Evolutionary conservation across 1,140 invertebrate species (phyloP).

Genomic region (Drosophila varians): DNA sequence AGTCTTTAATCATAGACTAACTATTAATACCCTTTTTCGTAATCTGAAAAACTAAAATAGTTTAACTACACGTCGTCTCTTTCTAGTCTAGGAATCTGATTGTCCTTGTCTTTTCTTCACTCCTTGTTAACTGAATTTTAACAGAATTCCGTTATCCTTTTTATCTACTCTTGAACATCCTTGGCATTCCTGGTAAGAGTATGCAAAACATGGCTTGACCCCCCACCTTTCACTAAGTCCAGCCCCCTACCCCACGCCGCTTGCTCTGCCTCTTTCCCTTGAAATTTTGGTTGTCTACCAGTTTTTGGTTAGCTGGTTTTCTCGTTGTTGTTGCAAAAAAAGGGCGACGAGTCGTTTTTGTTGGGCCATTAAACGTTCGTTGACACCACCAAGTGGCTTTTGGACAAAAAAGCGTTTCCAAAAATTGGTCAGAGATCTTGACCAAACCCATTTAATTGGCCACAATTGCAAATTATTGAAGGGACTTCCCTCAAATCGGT

Average conservation of each 20-base stretch:
- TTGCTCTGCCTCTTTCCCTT: constrained; percentile 26
- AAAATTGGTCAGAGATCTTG: constrained; percentile 17
- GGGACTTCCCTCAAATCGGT: not conserved
- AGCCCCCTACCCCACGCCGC: not conserved
- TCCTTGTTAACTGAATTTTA: too few relatives aligned
- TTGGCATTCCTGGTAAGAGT: not conserved
- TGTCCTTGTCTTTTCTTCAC: too few relatives aligned
- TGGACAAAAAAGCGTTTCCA: constrained; percentile 11
- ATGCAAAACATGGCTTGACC: constrained; percentile 3
- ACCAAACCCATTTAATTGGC: not conserved
- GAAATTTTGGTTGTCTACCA: constrained; percentile 40
- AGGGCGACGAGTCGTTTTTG: constrained; percentile 35
- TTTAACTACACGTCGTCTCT: too few relatives aligned
- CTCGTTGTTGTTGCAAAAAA: constrained; percentile 13
- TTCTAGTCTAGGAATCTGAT: too few relatives aligned
- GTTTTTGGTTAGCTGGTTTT: constrained; percentile 22
- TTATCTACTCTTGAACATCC: not conserved
- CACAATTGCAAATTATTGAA: constrained; percentile 13
- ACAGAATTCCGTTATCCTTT: too few relatives aligned
- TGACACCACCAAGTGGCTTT: constrained; percentile 14
- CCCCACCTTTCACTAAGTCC: constrained; percentile 9
- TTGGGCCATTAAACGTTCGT: constrained; percentile 53
- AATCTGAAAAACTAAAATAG: too few relatives aligned
- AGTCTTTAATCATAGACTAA: too few relatives aligned
- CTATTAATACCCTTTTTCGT: too few relatives aligned